Evolutionary conservation across 2,113 vertebrate species (phyloP), one percentile per base, ranked within the genome.

Genomic region (Grallaria varia): DNA sequence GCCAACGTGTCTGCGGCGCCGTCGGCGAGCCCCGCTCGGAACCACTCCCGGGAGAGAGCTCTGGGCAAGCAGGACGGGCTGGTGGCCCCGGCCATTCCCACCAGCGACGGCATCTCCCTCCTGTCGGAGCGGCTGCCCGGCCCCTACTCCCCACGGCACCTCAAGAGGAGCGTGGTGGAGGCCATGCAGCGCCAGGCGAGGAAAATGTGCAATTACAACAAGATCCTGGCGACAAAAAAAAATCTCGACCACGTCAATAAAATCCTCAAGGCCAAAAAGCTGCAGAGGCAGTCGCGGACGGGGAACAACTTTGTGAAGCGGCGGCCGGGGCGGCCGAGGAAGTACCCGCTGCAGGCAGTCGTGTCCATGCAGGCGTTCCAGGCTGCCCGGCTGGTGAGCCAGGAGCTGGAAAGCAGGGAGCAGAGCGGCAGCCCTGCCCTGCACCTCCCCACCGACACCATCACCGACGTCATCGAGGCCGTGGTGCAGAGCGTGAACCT

Each of bases 271-370:
- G 98, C 98, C 95, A 98, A 98, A 95, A 99, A 98, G 75, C 97
- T 98, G 81, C 98, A 98, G 77, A 96, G 98, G 87, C 98, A 98
- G 95, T 96, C 98, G 14, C 92, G 98, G 76, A 98, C 98, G 2
- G 98, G 98, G 28, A 98, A 98, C 87, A 98, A 98, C 71, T 98
- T 98, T 31, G 99, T 99, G 84, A 99, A 99, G 97, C 98, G 99
- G 33, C 96, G 99, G 85, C 99, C 99, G 4, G 99, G 99, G 8
- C 96, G 99, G 85, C 99, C 99, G 55, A 97, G 99, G 87, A 99
- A 99, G 84, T 98, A 98, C 95, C 99, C 98, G 0, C 94, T 98
- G 62, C 98, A 98, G 86, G 97, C 98, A 0, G 97, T 97, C 1
- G 96, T 98, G 27, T 97, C 98, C 3, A 94, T 98, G 96, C 98